These are phyloP conservation scores for Phrynocephalus forsythii DNA, from an alignment of 2,797 vertebrate species.

Conservation along the genomic window DNA sequence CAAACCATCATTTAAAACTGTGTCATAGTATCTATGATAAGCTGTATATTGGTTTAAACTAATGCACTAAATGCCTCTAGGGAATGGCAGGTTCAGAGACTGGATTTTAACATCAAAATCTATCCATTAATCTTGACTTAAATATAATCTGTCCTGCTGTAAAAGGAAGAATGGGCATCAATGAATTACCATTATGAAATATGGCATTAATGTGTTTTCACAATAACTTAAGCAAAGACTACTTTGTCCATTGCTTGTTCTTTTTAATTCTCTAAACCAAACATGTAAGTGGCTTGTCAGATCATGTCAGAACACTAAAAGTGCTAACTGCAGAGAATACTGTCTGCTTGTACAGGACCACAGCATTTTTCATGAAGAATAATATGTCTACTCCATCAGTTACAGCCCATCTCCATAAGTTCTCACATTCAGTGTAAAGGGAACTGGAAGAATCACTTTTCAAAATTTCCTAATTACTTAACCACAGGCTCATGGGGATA, in stretches of 20 bases:
- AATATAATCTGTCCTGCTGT: slow-evolving; percentile 86
- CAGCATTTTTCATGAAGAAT: not conserved
- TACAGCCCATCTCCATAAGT: not conserved
- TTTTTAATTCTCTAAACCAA: slow-evolving; percentile 37
- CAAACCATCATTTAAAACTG: slow-evolving; percentile 83
- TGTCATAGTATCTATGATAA: slow-evolving; percentile 84
- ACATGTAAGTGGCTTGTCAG: not conserved
- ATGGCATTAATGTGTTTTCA: slow-evolving; percentile 71
- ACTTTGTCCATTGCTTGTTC: slow-evolving; percentile 39
- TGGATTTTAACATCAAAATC: slow-evolving; percentile 85
- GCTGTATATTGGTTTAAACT: slow-evolving; percentile 85
- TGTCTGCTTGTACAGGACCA: not conserved
- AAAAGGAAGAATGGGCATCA: slow-evolving; percentile 82
- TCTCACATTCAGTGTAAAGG: not conserved
- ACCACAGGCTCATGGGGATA: not conserved
- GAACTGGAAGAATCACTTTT: not conserved
- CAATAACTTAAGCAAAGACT: slow-evolving; percentile 67
- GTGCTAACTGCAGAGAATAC: not conserved
- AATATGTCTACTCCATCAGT: not conserved
- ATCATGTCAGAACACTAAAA: not conserved
- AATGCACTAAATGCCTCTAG: slow-evolving; percentile 90
- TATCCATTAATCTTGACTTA: slow-evolving; percentile 93
- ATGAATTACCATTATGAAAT: slow-evolving; percentile 82
- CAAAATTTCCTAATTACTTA: not conserved
- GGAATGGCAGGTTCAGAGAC: slow-evolving; percentile 78